phyloP scores from a whole-genome alignment of 2,113 vertebrate genomes.

The Condylura cristata region DNA sequence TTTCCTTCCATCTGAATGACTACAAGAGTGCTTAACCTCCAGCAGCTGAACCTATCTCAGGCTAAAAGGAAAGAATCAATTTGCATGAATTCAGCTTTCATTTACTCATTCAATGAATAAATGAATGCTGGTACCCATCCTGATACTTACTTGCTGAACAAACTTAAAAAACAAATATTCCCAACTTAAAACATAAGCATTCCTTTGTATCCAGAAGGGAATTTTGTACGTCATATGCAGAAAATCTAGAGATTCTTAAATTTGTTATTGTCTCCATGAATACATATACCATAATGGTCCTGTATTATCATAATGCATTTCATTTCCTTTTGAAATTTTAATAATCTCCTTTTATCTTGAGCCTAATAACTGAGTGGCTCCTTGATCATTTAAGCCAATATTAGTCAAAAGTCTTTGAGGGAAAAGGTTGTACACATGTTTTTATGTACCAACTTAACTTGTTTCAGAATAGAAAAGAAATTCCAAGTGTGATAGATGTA shows the following conservation, averaged over 20 bases:
- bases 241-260: not conserved
- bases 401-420: constrained; percentile 2
- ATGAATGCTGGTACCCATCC: not conserved
- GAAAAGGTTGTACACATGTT: not conserved
- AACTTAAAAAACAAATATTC: not conserved
- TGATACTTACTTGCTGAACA: not conserved
- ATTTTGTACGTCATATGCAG: not conserved
- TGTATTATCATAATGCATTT: constrained; percentile 19
- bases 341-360: constrained; percentile 29
- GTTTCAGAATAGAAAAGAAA: constrained; percentile 39
- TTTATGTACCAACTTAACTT: not conserved
- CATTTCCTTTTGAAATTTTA: not conserved
- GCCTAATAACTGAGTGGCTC: not conserved
- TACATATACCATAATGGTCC: not conserved
- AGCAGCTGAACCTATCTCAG: not conserved
- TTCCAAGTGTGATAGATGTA: not conserved
- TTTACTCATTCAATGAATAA: not conserved
- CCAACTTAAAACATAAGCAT: not conserved
- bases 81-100: not conserved
- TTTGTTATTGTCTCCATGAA: not conserved
- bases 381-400: constrained; percentile 35
- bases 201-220: not conserved
- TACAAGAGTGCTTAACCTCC: not conserved
- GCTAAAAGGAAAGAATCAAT: not conserved
- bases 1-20: not conserved